Evolutionary conservation across 2,113 vertebrate genomes (phyloP).

Genomic region (Myocastor coypus): DNA sequence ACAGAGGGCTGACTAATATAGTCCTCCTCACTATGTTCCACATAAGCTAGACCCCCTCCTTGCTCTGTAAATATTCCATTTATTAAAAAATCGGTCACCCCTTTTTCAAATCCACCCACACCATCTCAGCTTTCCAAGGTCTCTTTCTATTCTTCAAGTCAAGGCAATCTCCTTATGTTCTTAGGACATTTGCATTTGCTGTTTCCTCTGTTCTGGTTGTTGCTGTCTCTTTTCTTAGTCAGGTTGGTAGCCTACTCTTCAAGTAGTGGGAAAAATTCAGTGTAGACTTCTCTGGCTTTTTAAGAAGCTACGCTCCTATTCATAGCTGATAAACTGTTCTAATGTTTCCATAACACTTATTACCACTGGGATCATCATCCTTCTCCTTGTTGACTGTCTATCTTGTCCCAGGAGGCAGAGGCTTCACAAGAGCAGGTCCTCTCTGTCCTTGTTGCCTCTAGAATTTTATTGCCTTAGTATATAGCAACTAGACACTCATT

Average conservation of each 20-base stretch:
- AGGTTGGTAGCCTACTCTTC: neutral
- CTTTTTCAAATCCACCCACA: neutral
- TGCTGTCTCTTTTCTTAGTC: neutral
- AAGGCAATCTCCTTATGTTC: neutral
- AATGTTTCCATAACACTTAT: neutral
- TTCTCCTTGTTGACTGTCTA: neutral
- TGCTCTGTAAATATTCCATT: neutral
- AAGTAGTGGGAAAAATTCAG: neutral
- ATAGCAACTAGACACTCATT: neutral
- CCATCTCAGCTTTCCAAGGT: neutral
- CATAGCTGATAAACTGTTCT: neutral
- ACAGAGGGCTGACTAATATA: neutral
- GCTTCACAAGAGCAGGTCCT: neutral
- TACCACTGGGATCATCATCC: neutral
- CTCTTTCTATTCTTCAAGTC: neutral
- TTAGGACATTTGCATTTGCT: neutral
- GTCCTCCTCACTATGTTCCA: neutral
- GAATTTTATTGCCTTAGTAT: neutral
- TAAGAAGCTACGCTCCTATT: neutral
- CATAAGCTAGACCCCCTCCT: neutral
- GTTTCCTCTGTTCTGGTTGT: neutral
- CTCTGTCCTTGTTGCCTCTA: neutral
- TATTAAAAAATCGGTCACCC: neutral
- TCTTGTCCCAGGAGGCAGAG: neutral
- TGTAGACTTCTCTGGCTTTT: neutral